Percentiles rank a stretch among this genome's conserved stretches.
phyloP scores from a whole-genome alignment of 2,797 vertebrate species.

The Gephyroberyx darwinii region DNA sequence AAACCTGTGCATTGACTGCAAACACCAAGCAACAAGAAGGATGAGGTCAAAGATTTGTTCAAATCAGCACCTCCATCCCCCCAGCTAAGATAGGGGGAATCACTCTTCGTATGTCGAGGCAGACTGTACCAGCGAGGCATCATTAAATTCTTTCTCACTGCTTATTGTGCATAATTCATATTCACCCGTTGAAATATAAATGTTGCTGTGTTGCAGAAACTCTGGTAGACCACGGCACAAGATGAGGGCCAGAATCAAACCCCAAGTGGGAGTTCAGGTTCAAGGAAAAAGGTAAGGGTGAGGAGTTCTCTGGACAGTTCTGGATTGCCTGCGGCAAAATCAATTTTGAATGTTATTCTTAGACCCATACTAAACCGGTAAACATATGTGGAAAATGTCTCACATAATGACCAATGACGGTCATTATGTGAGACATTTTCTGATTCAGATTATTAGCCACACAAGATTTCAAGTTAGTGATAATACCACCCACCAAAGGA shows the following conservation, averaged over 20 bases:
- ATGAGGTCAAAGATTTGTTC: slow-evolving; percentile 82
- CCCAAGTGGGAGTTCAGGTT: slow-evolving; percentile 64
- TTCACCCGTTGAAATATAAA: slow-evolving; percentile 89
- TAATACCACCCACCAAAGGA: neutral
- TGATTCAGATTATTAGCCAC: slow-evolving; percentile 11
- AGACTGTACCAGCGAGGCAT: slow-evolving; percentile 82
- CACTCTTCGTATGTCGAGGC: slow-evolving; percentile 74
- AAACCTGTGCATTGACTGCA: slow-evolving; percentile 71
- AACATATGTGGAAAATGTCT: no score
- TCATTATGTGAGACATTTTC: slow-evolving; percentile 42
- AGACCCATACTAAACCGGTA: slow-evolving; percentile 24
- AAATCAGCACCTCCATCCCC: slow-evolving; percentile 77
- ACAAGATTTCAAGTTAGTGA: slow-evolving; percentile 19
- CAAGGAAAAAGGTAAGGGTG: slow-evolving; percentile 56
- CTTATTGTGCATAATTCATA: slow-evolving; percentile 93
- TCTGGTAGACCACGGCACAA: slow-evolving; percentile 66
- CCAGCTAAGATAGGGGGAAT: slow-evolving; percentile 73
- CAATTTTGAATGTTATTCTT: slow-evolving; percentile 64
- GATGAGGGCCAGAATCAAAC: slow-evolving; percentile 65
- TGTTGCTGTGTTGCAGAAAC: slow-evolving; percentile 82
- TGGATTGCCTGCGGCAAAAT: slow-evolving; percentile 66
- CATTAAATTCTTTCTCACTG: slow-evolving; percentile 90
- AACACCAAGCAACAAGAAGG: slow-evolving; percentile 73
- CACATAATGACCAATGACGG: no score
- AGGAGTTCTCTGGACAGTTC: slow-evolving; percentile 61